phyloP scores from a whole-genome alignment of 2,113 vertebrate species.

The Gobiocypris rarus region DNA sequence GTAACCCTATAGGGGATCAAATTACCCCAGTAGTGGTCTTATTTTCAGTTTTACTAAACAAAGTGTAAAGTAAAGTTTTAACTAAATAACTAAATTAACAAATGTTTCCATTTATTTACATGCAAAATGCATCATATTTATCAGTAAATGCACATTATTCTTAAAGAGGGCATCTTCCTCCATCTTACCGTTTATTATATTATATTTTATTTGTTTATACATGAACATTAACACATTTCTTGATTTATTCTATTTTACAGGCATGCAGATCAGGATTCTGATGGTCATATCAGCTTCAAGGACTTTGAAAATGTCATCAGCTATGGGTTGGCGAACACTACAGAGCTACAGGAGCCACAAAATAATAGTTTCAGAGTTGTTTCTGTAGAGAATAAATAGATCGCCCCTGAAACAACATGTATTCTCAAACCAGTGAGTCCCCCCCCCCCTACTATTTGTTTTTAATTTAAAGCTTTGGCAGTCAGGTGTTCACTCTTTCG shows the following conservation, averaged over 20 bases:
- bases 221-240: background rate
- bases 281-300: constrained; percentile 80
- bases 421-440: background rate
- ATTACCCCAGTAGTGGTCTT: too few relatives aligned
- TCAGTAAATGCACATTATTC: background rate
- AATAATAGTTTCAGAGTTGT: background rate
- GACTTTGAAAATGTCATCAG: constrained; percentile 79
- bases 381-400: background rate
- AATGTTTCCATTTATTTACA: background rate
- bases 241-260: constrained; percentile 59
- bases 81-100: background rate
- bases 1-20: too few relatives aligned
- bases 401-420: background rate
- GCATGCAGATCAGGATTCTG: constrained; percentile 79
- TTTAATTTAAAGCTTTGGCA: constrained; percentile 8
- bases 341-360: background rate
- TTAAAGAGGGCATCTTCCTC: background rate
- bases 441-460: background rate
- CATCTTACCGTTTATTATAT: background rate
- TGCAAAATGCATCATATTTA: background rate
- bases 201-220: background rate
- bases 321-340: constrained; percentile 63
- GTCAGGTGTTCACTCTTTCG: constrained; percentile 10
- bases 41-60: too few relatives aligned
- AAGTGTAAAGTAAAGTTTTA: background rate